Base-by-base conservation (phyloP, 2,797 vertebrate genomes). In the Ptychadena robeensis region DNA sequence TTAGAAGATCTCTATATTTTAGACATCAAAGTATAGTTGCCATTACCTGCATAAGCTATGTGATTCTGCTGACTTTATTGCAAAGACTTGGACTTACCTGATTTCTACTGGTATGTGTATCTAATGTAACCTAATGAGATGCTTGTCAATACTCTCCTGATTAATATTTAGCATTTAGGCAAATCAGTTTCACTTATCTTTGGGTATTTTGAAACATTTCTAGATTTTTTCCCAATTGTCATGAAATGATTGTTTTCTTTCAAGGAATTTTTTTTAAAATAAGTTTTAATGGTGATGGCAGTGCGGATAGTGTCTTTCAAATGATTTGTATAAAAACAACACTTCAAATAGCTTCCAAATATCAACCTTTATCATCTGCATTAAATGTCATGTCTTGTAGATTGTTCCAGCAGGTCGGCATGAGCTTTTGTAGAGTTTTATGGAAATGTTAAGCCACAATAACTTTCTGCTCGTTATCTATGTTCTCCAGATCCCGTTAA, bases 391-490 rank as follows among this genome's bases (percentile, higher is more conserved):
- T 37, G 67, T 28, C 34, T 69, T 69, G 7, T 22, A n/a, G 65
- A 67, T 67, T 35, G 67, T 34, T 38, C 35, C 67, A 69, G 25
- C 37, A 65, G 18, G 27, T 25, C 38, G 2, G 28, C 28, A 75
- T 14, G 28, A 18, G 31, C 32, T 74, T 37, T 59, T 30, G 10
- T 61, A 27, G 68, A 53, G 40, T 81, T 81, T 66, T 44, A 68
- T 40, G 18, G 27, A 66, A 75, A 73, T 67, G 32, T 66, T 73
- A 53, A 75, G 32, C 71, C 63, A 61, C 4, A 61, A 61, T 53
- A 66, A 68, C 15, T 32, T 74, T 28, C 22, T 30, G 22, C 48
- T 40, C 2, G 64, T 79, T 83, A 83, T 83, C 82, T 83, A 57
- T 35, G 65, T 73, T 59, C 38, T 74, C 40, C 70, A 83, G 82